These are phyloP conservation scores for Acleris literana DNA, from an alignment of 2,888 invertebrate species.

Conservation along the genomic window DNA sequence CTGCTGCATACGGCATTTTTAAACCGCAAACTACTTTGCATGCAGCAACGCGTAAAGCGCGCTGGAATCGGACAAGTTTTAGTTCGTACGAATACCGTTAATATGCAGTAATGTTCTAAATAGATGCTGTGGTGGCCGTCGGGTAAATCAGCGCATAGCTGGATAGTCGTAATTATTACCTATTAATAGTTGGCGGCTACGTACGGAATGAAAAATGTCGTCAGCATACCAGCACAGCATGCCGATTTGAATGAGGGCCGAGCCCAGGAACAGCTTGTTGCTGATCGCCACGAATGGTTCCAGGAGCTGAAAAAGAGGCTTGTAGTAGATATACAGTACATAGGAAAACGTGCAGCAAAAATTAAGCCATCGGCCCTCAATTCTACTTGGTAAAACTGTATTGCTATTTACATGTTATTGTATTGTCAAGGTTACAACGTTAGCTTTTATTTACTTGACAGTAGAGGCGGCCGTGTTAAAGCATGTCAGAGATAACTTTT, in stretches of 20 bases:
- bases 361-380: too few species aligned
- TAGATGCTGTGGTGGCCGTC: not conserved
- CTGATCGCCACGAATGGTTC: constrained; percentile 71
- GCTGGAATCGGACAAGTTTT: not conserved
- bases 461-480: too few species aligned
- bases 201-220: constrained; percentile 72
- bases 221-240: constrained; percentile 78
- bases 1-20: not conserved
- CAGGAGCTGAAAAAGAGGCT: constrained; percentile 59
- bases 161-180: not conserved
- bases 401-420: too few species aligned
- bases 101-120: constrained; percentile 4
- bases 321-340: not conserved
- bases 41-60: not conserved
- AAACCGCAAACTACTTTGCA: constrained; percentile 1
- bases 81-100: constrained; percentile 4
- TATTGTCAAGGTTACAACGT: too few species aligned
- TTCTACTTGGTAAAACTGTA: too few species aligned
- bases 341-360: not conserved
- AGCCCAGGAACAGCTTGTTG: constrained; percentile 70
- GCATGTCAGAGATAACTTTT: too few species aligned
- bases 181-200: constrained; percentile 38
- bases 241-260: constrained; percentile 73
- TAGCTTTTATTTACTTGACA: too few species aligned
- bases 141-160: not conserved